Evolutionary conservation across 2,797 vertebrate genomes (phyloP), one percentile per base, ranked within the genome.

Genomic region (Cyprinodon diabolis): DNA sequence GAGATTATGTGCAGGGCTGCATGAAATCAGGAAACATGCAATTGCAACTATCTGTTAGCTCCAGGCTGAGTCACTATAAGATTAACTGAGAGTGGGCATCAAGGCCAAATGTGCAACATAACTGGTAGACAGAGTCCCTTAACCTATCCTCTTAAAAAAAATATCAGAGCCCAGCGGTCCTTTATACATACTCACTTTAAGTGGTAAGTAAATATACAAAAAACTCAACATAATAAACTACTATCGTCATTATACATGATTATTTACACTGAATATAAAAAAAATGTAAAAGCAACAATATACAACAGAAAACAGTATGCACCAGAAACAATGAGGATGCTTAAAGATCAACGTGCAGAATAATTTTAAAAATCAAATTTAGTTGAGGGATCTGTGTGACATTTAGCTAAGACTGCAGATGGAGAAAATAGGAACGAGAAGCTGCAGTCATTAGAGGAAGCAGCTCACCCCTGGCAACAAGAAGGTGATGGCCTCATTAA

Each of bases 401-500:
- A 58, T 58, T 58, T 7, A 58, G 57, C 30, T 58, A 35, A 17
- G 25, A 23, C 43, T 47, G 43, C 23, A 66, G 37, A 65, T n/a
- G 40, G 45, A 23, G 13, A 48, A 66, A 66, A 66, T 30, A 23
- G 21, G 23, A 48, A 47, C 3, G 12, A 14, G 19, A 12, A 47
- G 21, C 43, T 23, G 21, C 48, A 19, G 7, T 7, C 66, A 67
- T 51, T 67, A 49, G 14, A 67, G 14, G 66, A 17, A 67, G 6
- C 15, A 67, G 4, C 23, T 51, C 66, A 67, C 3, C n/a, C 45
- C 25, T 67, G 51, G 23, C 7, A 67, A 67, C 6, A 58, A 58
- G 57, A 66, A 66, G 47, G 65, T 17, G 45, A 49, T 9, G 40
- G 65, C 45, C 45, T 66, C 47, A 68, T n/a, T 52, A 54, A 40